A percentile compares a stretch with the other conserved stretches of the same genome.
Evolutionary conservation across 2,113 vertebrate species (phyloP).

Genomic region (Melanerpes formicivorus): DNA sequence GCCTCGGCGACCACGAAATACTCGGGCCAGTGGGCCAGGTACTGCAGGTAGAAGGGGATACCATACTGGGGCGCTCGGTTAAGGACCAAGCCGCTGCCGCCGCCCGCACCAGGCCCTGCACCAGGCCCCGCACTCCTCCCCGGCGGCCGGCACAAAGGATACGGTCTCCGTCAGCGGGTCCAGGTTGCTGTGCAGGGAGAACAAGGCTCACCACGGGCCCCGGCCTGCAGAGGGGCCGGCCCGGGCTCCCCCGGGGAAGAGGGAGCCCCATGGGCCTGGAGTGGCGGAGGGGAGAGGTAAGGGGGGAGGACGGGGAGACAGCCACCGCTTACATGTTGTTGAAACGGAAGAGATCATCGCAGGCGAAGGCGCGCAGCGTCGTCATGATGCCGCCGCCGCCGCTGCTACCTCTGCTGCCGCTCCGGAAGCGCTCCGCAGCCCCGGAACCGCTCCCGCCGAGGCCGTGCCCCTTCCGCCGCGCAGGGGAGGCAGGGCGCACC

Average conservation of each 20-base stretch:
- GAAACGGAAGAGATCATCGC: not conserved
- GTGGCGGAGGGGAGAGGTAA: not conserved
- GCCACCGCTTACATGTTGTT: not conserved
- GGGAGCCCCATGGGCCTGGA: not conserved
- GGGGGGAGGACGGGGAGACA: not conserved
- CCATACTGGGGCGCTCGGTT: constrained; percentile 83
- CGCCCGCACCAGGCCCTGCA: not conserved
- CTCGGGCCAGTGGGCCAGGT: constrained; percentile 97
- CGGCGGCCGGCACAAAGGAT: not conserved
- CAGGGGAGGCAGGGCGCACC: too few species aligned
- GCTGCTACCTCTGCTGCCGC: not conserved
- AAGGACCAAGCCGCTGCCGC: constrained; percentile 55
- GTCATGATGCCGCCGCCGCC: not conserved
- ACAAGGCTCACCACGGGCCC: not conserved
- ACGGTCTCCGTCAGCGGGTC: constrained; percentile 61
- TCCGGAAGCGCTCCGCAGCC: not conserved
- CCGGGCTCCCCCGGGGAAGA: not conserved
- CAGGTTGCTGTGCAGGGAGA: not conserved
- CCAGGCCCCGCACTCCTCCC: not conserved
- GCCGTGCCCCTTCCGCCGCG: not conserved
- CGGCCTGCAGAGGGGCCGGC: not conserved
- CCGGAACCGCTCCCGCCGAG: not conserved
- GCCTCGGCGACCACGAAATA: constrained; percentile 97
- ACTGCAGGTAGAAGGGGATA: constrained; percentile 95
- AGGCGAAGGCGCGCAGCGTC: not conserved